Percentiles rank a stretch among this genome's conserved stretches.
Evolutionary conservation across 2,113 vertebrate species (phyloP).

Genomic region (Hippopotamus amphibius): DNA sequence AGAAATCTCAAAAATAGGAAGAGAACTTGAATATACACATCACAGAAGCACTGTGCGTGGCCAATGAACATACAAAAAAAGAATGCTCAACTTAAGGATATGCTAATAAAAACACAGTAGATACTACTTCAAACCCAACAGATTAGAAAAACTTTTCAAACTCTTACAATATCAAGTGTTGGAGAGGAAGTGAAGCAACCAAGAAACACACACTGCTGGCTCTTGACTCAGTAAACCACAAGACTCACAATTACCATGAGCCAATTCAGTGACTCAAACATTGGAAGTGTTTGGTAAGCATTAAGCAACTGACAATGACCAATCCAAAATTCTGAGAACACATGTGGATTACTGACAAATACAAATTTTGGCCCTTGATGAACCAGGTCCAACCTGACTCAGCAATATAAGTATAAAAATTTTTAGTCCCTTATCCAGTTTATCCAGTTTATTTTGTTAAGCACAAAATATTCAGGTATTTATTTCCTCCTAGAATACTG

Average conservation of each 20-base stretch:
- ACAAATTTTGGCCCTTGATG: conserved; percentile 41
- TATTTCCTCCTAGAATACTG: conserved; percentile 51
- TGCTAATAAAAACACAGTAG: conserved; percentile 25
- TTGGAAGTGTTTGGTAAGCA: conserved; percentile 58
- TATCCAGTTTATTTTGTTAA: conserved; percentile 50
- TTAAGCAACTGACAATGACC: conserved; percentile 70
- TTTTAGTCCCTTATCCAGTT: not conserved
- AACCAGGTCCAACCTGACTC: conserved; percentile 53
- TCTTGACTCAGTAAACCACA: conserved; percentile 68
- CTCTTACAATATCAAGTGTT: conserved; percentile 52
- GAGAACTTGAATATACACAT: conserved; percentile 31
- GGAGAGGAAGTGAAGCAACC: conserved; percentile 58
- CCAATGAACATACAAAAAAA: conserved; percentile 48
- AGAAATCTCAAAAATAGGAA: conserved; percentile 42
- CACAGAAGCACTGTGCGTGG: not conserved
- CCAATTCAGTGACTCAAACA: conserved; percentile 66
- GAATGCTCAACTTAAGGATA: conserved; percentile 48
- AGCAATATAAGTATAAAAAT: conserved; percentile 46
- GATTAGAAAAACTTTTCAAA: conserved; percentile 46
- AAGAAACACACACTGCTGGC: conserved; percentile 42
- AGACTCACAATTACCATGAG: conserved; percentile 43
- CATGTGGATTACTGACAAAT: conserved; percentile 23
- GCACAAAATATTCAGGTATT: conserved; percentile 56
- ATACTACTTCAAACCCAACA: conserved; percentile 43
- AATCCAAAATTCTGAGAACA: conserved; percentile 58